These are phyloP conservation scores for Fulmarus glacialis DNA, from an alignment of 2,113 vertebrate genomes.

Conservation along the genomic window DNA sequence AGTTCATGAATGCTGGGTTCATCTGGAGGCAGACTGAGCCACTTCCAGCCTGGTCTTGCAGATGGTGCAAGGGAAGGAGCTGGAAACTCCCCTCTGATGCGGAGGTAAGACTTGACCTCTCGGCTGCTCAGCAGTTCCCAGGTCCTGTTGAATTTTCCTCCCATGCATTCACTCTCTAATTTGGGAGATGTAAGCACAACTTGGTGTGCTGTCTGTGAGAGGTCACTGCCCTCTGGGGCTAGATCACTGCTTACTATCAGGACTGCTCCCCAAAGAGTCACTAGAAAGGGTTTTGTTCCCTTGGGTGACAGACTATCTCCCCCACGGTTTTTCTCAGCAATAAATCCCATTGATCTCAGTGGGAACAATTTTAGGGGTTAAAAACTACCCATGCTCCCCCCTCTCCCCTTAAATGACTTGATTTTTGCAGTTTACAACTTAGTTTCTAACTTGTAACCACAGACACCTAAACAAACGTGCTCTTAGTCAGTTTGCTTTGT, in stretches of 20 bases:
- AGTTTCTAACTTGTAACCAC: not conserved
- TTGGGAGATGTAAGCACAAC: not conserved
- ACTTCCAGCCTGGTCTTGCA: not conserved
- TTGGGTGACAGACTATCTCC: not conserved
- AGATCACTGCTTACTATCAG: not conserved
- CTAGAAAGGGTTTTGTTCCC: not conserved
- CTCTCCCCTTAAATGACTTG: not conserved
- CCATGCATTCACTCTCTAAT: rapidly evolving
- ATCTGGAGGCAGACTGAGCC: not conserved
- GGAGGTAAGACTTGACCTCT: not conserved
- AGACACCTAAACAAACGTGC: not conserved
- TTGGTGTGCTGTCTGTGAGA: not conserved
- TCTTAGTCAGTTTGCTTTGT: not conserved
- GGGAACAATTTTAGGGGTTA: not conserved
- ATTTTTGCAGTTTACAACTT: not conserved
- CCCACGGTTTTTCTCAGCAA: not conserved
- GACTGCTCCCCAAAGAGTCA: not conserved
- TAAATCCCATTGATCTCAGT: not conserved
- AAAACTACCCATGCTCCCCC: not conserved
- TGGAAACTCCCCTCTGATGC: not conserved
- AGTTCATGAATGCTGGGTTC: not conserved
- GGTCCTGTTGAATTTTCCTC: not conserved
- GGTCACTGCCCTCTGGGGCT: not conserved
- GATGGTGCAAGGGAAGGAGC: not conserved
- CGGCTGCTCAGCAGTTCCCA: not conserved